Evolutionary conservation across 2,797 vertebrate species (phyloP), one percentile per base, ranked within the genome.

Genomic region (Ptychadena robeensis): DNA sequence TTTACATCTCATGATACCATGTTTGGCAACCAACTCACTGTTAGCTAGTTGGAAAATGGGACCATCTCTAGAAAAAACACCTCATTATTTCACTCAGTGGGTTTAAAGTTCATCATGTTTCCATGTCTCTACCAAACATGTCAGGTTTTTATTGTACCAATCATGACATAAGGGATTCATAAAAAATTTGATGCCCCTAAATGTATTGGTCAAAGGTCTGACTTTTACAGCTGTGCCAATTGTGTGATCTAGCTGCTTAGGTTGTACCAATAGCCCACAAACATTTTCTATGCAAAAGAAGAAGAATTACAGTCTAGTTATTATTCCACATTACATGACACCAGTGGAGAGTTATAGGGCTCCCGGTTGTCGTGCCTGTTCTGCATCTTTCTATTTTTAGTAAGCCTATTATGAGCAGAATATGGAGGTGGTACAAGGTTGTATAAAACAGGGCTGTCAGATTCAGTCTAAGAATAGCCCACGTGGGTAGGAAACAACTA

Each of bases 401-500:
- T 67, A 32, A 35, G 65, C 64, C 28, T 65, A 32, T 31, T 30
- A 40, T 76, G 74, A 76, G 32, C 61, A 66, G 74, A 30, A 65
- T 65, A n/a, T 44, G 74, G 65, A 76, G 74, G 74, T 76, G 61
- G 65, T 63, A 48, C 44, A 44, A 66, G 18, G 27, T 76, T 76
- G 61, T 76, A 76, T 32, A 65, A 76, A 76, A 48, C 74, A 65
- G 27, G 38, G 64, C 61, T 76, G 35, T 66, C 74, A 76, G 73
- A 76, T 37, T 40, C 27, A 65, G 61, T n/a, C 74, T 76, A 76
- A 76, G 61, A 76, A 76, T 65, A 76, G 61, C 35, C 66, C 15
- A 76, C 30, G 35, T 76, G 74, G 65, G 74, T 76, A 63, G 74
- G 74, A 27, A 76, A 76, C 31, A 65, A 76, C n/a, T 31, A 64